phyloP scores from a whole-genome alignment of 2,888 invertebrate species.

The Laspeyria flexula region DNA sequence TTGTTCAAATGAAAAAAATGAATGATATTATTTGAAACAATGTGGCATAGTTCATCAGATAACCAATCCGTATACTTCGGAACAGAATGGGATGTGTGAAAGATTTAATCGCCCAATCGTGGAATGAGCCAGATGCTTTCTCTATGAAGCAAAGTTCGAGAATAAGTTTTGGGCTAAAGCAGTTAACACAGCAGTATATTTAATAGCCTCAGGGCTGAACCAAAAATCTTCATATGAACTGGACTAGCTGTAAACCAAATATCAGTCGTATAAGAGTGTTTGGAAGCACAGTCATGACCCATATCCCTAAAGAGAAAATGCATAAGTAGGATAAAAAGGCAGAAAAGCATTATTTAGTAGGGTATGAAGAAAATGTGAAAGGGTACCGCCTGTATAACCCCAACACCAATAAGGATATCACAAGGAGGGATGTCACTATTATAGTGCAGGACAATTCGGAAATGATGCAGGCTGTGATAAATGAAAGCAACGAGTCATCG shows the following conservation, averaged over 20 bases:
- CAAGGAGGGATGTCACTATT: not conserved
- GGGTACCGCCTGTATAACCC: not conserved
- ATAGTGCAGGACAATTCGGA: not conserved
- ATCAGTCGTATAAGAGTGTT: not conserved
- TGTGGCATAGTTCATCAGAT: not conserved
- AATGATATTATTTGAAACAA: not conserved
- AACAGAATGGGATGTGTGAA: slow-evolving; percentile 1
- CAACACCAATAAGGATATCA: not conserved
- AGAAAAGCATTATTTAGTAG: not conserved
- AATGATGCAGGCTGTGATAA: not conserved
- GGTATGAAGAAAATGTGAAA: not conserved
- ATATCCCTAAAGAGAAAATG: not conserved
- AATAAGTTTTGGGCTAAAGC: slow-evolving; percentile 6
- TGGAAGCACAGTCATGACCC: not conserved
- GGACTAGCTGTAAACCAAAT: too few relatives aligned
- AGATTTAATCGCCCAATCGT: not conserved
- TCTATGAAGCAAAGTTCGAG: not conserved
- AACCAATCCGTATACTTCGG: not conserved
- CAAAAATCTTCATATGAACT: not conserved
- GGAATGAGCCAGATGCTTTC: not conserved
- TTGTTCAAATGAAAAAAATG: not conserved
- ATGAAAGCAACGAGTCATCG: not conserved
- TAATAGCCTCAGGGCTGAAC: not conserved
- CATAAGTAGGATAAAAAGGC: slow-evolving; percentile 3
- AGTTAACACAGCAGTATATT: slow-evolving; percentile 2